Percentiles rank a stretch among this genome's conserved stretches.
Evolutionary conservation across 2,888 invertebrate genomes (phyloP).

Genomic region (Heliconius ismenius): DNA sequence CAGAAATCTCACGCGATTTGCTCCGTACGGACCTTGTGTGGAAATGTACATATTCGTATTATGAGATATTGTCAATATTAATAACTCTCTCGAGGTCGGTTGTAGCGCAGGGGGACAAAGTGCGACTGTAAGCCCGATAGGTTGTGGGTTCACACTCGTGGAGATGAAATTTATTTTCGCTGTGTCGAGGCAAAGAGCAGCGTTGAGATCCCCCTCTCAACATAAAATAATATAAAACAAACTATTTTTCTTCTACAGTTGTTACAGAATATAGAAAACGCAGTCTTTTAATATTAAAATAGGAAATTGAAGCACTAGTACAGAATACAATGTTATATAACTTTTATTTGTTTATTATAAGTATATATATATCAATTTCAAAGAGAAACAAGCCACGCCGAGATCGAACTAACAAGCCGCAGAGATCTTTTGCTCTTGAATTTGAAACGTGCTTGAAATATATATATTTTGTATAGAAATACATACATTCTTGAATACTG

Average conservation of each 20-base stretch:
- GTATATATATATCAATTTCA: not conserved
- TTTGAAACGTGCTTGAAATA: constrained; percentile 13
- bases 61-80: constrained; percentile 8
- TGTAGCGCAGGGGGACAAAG: too few relatives aligned
- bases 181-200: too few relatives aligned
- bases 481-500: not conserved
- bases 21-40: not conserved
- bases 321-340: too few relatives aligned
- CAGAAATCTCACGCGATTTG: constrained; percentile 7
- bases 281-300: too few relatives aligned
- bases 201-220: too few relatives aligned
- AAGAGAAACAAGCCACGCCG: not conserved
- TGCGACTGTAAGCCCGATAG: too few relatives aligned
- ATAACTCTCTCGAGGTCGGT: not conserved
- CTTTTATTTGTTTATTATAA: not conserved
- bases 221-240: too few relatives aligned
- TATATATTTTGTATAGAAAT: not conserved
- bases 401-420: constrained; percentile 15
- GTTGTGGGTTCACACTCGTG: too few relatives aligned
- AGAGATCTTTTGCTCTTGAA: constrained; percentile 5
- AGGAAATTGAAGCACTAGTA: too few relatives aligned
- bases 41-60: constrained; percentile 9
- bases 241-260: too few relatives aligned
- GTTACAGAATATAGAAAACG: too few relatives aligned
- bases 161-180: too few relatives aligned